Evolutionary conservation across 1,140 invertebrate genomes (phyloP).

Genomic region (Rhagoletis zephyria): DNA sequence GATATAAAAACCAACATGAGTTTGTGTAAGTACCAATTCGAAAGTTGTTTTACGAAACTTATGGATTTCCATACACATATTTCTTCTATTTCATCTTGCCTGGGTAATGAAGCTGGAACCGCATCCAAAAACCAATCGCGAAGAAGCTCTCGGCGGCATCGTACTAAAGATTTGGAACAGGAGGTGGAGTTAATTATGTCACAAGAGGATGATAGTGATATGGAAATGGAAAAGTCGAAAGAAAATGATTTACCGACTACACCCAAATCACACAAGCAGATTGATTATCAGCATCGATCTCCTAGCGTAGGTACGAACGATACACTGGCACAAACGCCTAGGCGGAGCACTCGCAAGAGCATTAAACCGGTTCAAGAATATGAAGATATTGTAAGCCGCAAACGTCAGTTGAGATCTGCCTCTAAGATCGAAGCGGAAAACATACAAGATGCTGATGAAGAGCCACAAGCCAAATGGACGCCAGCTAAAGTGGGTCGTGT

Average conservation of each 20-base stretch:
- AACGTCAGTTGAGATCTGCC: conserved; percentile 1
- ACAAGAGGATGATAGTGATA: conserved; percentile 53
- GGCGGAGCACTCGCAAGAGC: conserved; percentile 66
- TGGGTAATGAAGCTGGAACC: not conserved
- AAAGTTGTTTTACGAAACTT: not conserved
- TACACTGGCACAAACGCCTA: conserved; percentile 60
- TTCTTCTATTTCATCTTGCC: not conserved
- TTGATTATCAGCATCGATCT: not conserved
- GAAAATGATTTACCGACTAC: not conserved
- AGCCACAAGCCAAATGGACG: conserved; percentile 59
- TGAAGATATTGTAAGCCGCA: conserved; percentile 63
- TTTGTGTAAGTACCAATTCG: not conserved
- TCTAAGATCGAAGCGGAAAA: not conserved
- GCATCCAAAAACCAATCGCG: not conserved
- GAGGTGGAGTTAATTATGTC: conserved; percentile 54
- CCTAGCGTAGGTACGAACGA: not conserved
- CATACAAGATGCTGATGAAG: conserved; percentile 7
- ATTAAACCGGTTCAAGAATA: conserved; percentile 65
- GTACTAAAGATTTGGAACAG: conserved; percentile 52
- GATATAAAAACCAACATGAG: conserved; percentile 5
- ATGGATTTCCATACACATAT: not conserved
- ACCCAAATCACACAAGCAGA: not conserved
- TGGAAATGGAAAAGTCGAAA: not conserved
- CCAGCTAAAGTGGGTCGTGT: conserved; percentile 61
- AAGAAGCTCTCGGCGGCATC: conserved; percentile 10